Percentiles rank a stretch among this genome's conserved stretches.
Evolutionary conservation across 1,140 invertebrate genomes (phyloP).

Genomic region (Bicyclus anynana): DNA sequence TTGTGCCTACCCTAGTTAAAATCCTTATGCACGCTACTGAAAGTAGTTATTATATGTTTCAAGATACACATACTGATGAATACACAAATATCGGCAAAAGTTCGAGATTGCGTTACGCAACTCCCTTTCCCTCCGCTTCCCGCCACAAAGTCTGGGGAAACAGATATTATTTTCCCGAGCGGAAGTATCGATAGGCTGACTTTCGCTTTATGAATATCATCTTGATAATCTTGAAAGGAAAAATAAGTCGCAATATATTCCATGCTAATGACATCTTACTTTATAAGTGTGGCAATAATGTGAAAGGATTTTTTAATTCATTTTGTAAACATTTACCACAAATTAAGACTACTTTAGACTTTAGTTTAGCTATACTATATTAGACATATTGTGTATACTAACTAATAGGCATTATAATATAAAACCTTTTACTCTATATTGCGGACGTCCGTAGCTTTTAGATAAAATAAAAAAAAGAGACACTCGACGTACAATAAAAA

Average conservation of each 20-base stretch:
- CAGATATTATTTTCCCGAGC: not conserved
- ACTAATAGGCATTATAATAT: too few species aligned
- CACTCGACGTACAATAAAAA: not conserved
- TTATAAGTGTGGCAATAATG: too few species aligned
- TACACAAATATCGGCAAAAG: not conserved
- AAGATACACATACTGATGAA: too few species aligned
- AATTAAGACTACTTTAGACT: too few species aligned
- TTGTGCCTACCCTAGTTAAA: too few species aligned
- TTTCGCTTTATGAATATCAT: not conserved
- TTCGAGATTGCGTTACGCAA: not conserved
- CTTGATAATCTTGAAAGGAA: constrained; percentile 1
- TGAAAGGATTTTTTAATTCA: too few species aligned
- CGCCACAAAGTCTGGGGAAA: not conserved
- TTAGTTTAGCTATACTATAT: too few species aligned
- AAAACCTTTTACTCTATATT: not conserved
- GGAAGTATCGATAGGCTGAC: not conserved
- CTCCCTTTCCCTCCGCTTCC: not conserved
- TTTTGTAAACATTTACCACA: too few species aligned
- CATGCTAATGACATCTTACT: not conserved
- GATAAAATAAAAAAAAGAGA: not conserved
- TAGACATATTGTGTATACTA: too few species aligned
- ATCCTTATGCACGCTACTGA: too few species aligned
- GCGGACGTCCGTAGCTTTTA: not conserved
- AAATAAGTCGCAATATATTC: not conserved
- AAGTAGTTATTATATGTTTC: too few species aligned